Evolutionary conservation across 2,113 vertebrate species (phyloP).

Genomic region (Cygnus buccinator): DNA sequence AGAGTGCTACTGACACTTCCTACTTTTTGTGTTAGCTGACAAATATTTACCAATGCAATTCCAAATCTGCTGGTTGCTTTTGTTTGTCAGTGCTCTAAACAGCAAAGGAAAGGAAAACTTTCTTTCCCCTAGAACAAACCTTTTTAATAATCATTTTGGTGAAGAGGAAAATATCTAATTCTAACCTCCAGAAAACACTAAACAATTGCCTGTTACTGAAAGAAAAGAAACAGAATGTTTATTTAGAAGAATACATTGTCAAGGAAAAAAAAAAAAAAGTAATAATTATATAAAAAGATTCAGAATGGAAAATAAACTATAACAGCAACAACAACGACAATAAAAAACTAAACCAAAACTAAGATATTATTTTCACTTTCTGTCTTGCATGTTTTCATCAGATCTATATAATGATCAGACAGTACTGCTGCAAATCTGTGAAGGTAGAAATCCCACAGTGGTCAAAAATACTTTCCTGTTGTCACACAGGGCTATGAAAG

Average conservation of each 20-base stretch:
- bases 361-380: neutral
- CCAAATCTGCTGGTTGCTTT: neutral
- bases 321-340: neutral
- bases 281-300: neutral
- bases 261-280: neutral
- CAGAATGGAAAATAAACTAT: neutral
- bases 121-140: neutral
- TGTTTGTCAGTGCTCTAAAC: constrained; percentile 6
- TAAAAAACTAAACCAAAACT: neutral
- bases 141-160: neutral
- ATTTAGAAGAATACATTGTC: neutral
- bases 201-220: constrained; percentile 13
- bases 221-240: neutral
- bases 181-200: constrained; percentile 22
- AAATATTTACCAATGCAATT: constrained; percentile 1
- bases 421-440: neutral
- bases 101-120: neutral
- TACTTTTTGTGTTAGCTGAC: neutral
- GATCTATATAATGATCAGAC: constrained; percentile 8
- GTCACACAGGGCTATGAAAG: neutral
- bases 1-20: neutral
- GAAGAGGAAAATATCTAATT: constrained; percentile 15
- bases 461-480: neutral
- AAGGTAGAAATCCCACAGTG: neutral
- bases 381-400: neutral